Conservation (phyloP, 2,113 vertebrate genomes). For the Plecotus auritus region DNA sequence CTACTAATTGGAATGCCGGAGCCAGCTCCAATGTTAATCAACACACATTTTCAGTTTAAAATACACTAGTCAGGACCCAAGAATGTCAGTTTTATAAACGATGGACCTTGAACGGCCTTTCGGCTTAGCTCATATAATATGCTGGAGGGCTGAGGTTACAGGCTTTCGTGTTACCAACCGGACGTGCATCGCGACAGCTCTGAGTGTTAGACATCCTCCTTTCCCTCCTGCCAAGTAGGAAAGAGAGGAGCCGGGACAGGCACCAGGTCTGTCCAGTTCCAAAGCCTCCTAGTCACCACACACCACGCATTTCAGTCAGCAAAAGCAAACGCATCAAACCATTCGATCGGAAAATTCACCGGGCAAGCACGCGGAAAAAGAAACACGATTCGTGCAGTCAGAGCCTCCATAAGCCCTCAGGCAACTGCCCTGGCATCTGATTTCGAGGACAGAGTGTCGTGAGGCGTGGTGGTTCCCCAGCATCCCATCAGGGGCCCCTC, state of each 20-base stretch:
- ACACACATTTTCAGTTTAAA: neutral
- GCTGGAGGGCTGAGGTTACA: neutral
- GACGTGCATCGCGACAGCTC: neutral
- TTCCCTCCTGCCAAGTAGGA: neutral
- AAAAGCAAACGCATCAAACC: neutral
- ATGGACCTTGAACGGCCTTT: neutral
- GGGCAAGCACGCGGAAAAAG: neutral
- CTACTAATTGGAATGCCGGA: constrained; percentile 10
- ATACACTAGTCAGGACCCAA: neutral
- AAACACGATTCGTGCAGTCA: neutral
- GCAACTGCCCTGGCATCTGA: neutral
- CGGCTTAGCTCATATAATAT: neutral
- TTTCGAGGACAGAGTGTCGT: neutral
- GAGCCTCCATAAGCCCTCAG: neutral
- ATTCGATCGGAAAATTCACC: neutral
- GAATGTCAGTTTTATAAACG: neutral
- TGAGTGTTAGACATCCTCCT: neutral
- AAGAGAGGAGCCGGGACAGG: neutral
- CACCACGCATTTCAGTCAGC: neutral
- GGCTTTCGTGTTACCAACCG: neutral
- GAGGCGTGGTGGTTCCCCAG: neutral
- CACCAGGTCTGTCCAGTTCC: neutral
- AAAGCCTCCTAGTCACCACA: neutral
- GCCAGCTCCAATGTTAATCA: neutral
- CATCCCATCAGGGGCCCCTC: neutral